phyloP scores from a whole-genome alignment of 2,888 invertebrate genomes.

The Cheilosia vulpina region DNA sequence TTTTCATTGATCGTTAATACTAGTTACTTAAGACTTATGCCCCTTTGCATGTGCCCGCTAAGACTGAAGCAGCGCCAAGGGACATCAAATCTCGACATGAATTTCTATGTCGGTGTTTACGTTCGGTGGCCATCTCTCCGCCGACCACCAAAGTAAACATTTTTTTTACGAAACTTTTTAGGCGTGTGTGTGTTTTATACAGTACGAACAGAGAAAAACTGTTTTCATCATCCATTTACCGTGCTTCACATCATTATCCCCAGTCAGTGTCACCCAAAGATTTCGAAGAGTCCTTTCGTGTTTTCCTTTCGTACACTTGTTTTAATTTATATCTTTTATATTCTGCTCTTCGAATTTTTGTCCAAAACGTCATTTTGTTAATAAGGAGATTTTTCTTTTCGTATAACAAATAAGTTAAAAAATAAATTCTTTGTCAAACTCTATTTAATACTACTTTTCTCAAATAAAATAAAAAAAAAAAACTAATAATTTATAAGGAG shows the following conservation, averaged over 20 bases:
- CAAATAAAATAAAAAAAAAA: constrained; percentile 66
- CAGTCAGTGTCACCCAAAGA: constrained; percentile 66
- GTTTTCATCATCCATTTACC: constrained; percentile 7
- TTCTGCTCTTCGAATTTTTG: constrained; percentile 22
- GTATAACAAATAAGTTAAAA: constrained; percentile 41
- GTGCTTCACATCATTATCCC: constrained; percentile 23
- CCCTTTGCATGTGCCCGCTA: constrained; percentile 6
- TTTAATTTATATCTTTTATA: constrained; percentile 22
- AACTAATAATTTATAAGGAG: constrained; percentile 51
- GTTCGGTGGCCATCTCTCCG: not conserved
- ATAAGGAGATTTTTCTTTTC: constrained; percentile 45
- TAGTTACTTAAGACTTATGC: constrained; percentile 46
- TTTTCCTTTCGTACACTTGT: constrained; percentile 9
- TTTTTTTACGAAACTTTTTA: constrained; percentile 27
- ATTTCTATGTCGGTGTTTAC: constrained; percentile 29
- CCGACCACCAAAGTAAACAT: not conserved
- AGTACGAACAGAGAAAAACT: not conserved
- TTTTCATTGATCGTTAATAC: constrained; percentile 41
- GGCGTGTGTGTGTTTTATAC: constrained; percentile 13
- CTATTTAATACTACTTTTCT: constrained; percentile 60
- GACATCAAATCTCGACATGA: constrained; percentile 21
- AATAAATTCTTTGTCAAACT: constrained; percentile 54
- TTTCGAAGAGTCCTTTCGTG: constrained; percentile 34
- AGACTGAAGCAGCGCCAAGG: constrained; percentile 7
- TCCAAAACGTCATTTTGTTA: constrained; percentile 37